Percentiles rank a stretch among this genome's conserved stretches.
phyloP scores from a whole-genome alignment of 2,797 vertebrate genomes.

The Rhinoraja longicauda region DNA sequence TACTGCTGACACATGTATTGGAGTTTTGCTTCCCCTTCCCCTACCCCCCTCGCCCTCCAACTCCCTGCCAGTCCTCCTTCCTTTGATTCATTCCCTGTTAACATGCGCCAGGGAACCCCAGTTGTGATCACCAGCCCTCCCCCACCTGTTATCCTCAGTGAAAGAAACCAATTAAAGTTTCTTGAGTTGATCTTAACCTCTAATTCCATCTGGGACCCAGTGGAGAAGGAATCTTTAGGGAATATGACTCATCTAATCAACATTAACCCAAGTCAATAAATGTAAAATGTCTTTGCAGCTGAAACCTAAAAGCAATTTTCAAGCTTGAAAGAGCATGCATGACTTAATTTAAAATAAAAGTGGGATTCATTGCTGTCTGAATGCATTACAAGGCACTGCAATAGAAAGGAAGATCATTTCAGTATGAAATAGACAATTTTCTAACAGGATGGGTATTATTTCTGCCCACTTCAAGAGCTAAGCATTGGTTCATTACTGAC shows the following conservation, averaged over 20 bases:
- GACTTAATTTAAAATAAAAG: not conserved
- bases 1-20: not conserved
- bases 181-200: not conserved
- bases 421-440: not conserved
- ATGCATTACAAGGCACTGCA: not conserved
- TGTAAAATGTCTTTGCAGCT: not conserved
- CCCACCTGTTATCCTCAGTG: not conserved
- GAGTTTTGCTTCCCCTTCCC: not conserved
- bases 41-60: not conserved
- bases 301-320: not conserved
- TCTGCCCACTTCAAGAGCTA: not conserved
- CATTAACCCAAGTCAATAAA: not conserved
- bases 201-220: not conserved
- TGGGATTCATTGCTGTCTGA: not conserved
- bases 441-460: not conserved
- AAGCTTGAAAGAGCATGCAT: not conserved
- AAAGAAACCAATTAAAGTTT: constrained; percentile 20
- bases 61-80: not conserved
- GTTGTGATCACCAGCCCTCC: not conserved
- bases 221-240: not conserved
- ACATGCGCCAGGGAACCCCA: not conserved
- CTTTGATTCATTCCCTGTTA: not conserved
- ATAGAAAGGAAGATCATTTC: not conserved
- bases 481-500: too few relatives aligned
- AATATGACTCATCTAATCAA: constrained; percentile 27